A percentile compares a stretch with the other conserved stretches of the same genome.
phyloP scores from a whole-genome alignment of 2,113 vertebrate genomes.

The Pedionomus torquatus region DNA sequence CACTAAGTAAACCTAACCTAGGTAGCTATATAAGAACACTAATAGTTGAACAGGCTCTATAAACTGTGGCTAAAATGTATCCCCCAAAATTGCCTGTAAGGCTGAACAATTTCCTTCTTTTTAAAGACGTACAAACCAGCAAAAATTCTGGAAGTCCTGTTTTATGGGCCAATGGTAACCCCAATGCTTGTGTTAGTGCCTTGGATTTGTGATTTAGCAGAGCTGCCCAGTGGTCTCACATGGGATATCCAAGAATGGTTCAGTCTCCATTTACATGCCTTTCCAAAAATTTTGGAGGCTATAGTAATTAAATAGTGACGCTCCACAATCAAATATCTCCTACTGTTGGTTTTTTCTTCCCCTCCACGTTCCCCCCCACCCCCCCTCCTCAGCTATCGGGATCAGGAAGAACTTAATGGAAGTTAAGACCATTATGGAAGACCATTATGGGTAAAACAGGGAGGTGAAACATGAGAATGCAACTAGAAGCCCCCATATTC shows the following conservation, averaged over 20 bases:
- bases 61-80: not conserved
- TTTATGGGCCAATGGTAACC: not conserved
- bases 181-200: not conserved
- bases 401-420: not conserved
- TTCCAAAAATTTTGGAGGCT: not conserved
- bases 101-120: not conserved
- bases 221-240: not conserved
- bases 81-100: not conserved
- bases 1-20: not conserved
- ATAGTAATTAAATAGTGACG: not conserved
- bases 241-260: not conserved
- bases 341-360: not conserved
- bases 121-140: not conserved
- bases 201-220: not conserved
- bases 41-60: not conserved
- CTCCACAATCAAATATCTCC: not conserved
- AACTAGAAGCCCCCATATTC: not conserved
- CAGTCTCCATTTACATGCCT: not conserved
- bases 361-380: not conserved
- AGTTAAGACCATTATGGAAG: not conserved
- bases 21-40: not conserved
- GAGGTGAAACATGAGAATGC: not conserved
- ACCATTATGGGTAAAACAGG: not conserved
- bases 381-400: not conserved
- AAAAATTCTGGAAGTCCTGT: not conserved